Evolutionary conservation across 2,797 vertebrate species (phyloP).

Genomic region (Brachyalestes nurse): DNA sequence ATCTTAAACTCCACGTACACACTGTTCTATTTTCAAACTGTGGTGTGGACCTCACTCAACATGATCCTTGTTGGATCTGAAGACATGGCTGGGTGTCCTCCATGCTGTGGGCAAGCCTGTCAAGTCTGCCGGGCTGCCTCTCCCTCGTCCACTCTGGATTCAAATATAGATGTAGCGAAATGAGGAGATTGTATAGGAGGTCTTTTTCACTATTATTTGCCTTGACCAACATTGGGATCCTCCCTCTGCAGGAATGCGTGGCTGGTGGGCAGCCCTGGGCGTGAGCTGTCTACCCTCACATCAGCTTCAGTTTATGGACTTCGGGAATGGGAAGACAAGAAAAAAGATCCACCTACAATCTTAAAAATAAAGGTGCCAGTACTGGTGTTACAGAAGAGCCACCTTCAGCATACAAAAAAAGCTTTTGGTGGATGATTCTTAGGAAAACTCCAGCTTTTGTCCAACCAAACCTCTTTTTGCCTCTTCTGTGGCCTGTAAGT

Average conservation of each 20-base stretch:
- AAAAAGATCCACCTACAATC: neutral
- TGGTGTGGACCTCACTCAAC: conserved; percentile 2
- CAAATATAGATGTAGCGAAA: conserved; percentile 48
- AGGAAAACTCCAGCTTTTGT: neutral
- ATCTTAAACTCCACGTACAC: neutral
- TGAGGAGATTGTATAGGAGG: conserved; percentile 28
- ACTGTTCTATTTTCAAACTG: neutral
- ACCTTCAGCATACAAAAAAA: neutral
- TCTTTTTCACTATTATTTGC: conserved; percentile 51
- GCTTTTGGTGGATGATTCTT: neutral
- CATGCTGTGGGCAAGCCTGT: neutral
- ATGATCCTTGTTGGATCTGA: conserved; percentile 5
- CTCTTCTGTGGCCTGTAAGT: neutral
- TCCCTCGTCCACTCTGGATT: conserved; percentile 22
- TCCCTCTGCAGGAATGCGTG: conserved; percentile 43
- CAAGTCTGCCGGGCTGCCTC: conserved; percentile 8
- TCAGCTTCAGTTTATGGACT: neutral
- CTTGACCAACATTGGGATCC: conserved; percentile 35
- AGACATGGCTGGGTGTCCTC: conserved; percentile 13
- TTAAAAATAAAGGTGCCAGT: neutral
- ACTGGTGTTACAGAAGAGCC: neutral
- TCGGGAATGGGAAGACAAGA: conserved; percentile 12
- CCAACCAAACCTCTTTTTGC: neutral
- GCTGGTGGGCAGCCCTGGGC: conserved; percentile 8
- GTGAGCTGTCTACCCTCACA: conserved; percentile 1